Evolutionary conservation across 2,888 invertebrate genomes (phyloP), one percentile per base, ranked within the genome.

Genomic region (Macrophya alboannulata): DNA sequence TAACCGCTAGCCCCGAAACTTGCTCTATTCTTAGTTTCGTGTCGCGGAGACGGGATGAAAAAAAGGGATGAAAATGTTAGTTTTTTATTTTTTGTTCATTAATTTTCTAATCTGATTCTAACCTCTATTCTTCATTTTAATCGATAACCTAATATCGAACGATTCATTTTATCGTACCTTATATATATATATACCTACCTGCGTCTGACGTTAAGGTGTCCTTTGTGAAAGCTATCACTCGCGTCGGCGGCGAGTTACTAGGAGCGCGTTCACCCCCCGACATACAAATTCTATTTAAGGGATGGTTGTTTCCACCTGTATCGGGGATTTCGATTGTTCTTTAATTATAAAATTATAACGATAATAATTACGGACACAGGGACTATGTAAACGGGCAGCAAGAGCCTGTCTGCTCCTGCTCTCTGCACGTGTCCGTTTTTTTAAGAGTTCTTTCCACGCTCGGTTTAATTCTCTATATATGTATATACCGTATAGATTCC

Each of bases 21-120:
- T 62, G 62, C 62, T 81, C 81, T 81, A 81, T 81, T 62, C 81
- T 62, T 25, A 81, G 59, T 31, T 55, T 72, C 71, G 17, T n/a
- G n/a, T 9, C 8, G 0, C 3, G 1, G 21, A 59, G n/a, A 59
- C 5, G 1, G 55, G 5, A 55, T 2, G 17, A 55, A 55, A 55
- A 17, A 55, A 8, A 45, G 4, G 12, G 12, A 43, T 12, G 12
- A 9, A n/a, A n/a, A 55, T 55, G 2, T n/a, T n/a, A 8, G 17
- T 55, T 6, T 1, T n/a, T 17, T 17, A 55, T 55, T 55, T 55
- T 55, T 55, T n/a, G 51, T 55, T 55, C 2, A 55, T n/a, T 55
- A 43, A n/a, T 55, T n/a, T n/a, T 51, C n/a, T 6, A 31, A 3
- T 31, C 31, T 2, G 31, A 31, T 31, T 31, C 3, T 31, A 3